These are phyloP conservation scores for Drosophila ficusphila DNA, from an alignment of 1,140 invertebrate species.

Conservation along the genomic window DNA sequence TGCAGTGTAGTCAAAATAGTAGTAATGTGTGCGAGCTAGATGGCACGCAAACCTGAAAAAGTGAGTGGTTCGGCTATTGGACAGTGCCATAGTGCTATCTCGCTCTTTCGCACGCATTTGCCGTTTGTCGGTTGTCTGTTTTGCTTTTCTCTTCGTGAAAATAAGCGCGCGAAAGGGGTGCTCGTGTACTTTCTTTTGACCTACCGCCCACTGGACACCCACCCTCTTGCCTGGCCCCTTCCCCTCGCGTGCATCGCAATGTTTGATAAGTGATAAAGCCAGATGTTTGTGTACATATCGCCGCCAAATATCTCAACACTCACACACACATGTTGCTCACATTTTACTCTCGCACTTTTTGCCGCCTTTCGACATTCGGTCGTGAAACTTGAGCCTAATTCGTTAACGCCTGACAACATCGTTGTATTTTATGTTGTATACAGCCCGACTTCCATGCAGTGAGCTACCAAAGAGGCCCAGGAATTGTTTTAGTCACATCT, in stretches of 20 bases:
- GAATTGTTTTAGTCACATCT: slow-evolving; percentile 52
- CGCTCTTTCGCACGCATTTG: slow-evolving; percentile 33
- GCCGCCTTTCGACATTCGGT: slow-evolving; percentile 25
- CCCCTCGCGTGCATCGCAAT: slow-evolving; percentile 56
- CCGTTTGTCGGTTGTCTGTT: slow-evolving; percentile 63
- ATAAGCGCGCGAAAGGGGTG: slow-evolving; percentile 80
- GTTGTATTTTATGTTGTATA: slow-evolving; percentile 1
- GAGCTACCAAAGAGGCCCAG: slow-evolving; percentile 49
- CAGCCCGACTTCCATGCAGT: slow-evolving; percentile 24
- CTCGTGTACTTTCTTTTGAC: slow-evolving; percentile 78
- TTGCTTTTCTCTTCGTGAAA: slow-evolving; percentile 79
- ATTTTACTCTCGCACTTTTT: slow-evolving; percentile 26
- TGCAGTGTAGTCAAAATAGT: slow-evolving; percentile 46
- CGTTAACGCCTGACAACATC: slow-evolving; percentile 30
- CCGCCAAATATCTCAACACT: slow-evolving; percentile 19
- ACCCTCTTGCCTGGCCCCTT: not conserved
- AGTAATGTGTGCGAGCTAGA: slow-evolving; percentile 11
- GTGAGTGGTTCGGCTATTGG: slow-evolving; percentile 35
- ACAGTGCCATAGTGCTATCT: slow-evolving; percentile 4
- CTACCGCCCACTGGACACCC: slow-evolving; percentile 11
- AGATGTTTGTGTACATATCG: slow-evolving; percentile 59
- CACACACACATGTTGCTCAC: slow-evolving; percentile 70
- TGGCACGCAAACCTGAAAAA: slow-evolving; percentile 42
- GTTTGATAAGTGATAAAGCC: slow-evolving; percentile 71
- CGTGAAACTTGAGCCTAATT: slow-evolving; percentile 42